These are phyloP conservation scores for Macropus fuliginosus DNA, from an alignment of 2,797 vertebrate genomes.

Conservation along the genomic window DNA sequence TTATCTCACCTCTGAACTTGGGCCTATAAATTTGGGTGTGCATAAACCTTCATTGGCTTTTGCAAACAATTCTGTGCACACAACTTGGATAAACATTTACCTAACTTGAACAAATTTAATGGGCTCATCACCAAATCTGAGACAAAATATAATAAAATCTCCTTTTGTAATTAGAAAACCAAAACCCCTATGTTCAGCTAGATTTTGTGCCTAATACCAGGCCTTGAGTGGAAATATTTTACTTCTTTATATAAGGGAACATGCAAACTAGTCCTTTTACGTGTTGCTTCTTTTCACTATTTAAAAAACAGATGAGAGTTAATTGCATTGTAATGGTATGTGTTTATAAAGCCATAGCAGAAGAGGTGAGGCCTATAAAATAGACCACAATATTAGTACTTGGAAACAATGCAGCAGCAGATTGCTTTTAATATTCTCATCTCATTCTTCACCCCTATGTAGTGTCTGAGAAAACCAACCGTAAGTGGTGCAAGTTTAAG, in stretches of 20 bases:
- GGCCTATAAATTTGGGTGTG: neutral
- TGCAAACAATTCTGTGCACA: neutral
- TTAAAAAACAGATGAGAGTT: conserved; percentile 47
- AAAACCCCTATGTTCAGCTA: neutral
- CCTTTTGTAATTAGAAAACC: conserved; percentile 16
- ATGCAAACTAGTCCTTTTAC: conserved; percentile 34
- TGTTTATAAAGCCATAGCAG: conserved; percentile 36
- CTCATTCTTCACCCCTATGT: neutral
- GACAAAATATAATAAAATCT: conserved; percentile 17
- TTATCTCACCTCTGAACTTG: conserved; percentile 27
- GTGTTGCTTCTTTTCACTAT: conserved; percentile 44
- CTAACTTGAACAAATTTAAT: neutral
- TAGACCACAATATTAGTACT: conserved; percentile 51
- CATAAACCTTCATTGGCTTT: neutral
- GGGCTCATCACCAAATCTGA: neutral
- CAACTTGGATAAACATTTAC: conserved; percentile 9
- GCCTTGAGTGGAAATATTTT: conserved; percentile 28
- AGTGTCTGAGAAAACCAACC: neutral
- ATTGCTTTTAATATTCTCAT: conserved; percentile 55
- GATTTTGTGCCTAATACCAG: conserved; percentile 47
- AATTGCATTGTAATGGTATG: conserved; percentile 26
- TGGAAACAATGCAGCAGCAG: conserved; percentile 53
- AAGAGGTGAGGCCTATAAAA: conserved; percentile 52
- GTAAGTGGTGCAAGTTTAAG: neutral
- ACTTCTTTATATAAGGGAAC: neutral